Base-by-base conservation (phyloP, 2,888 invertebrate species). In the Troides aeacus region DNA sequence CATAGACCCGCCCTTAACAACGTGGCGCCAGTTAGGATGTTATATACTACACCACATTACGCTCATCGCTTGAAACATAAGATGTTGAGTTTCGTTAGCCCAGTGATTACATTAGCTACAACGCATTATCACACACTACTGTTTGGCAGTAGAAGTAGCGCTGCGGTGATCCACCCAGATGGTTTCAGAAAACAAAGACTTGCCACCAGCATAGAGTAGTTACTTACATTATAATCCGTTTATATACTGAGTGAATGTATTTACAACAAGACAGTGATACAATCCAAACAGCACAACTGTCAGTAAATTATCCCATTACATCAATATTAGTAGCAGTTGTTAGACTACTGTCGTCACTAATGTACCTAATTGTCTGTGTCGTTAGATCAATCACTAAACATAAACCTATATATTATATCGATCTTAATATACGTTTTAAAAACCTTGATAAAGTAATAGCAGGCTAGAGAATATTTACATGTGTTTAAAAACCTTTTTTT, bases 271-370 rank as follows among this genome's bases (percentile, higher is more conserved):
- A 59, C 23, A 53, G 30, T 42, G 39, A 21, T 56, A 56, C 59
- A 60, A 42, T 12, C 63, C 63, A 66, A 66, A 63, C 21, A 70
- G 56, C 63, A 63, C 36, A 70, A 66, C 53, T 60, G 66, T 53
- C 60, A 56, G 18, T 42, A 63, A 64, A 64, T 66, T 42, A 30
- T 24, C 15, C 53, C 50, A 36, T 39, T 1, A 62, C 50, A 62
- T 2, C 6, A 53, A 59, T 21, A 23, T 66, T 42, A 66, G 42
- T 66, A 60, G 21, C 42, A 36, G 59, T 62, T 66, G 62, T 59
- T 23, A 66, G 17, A 39, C 30, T 24, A 46, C 21, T 39, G 46
- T 62, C 57, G 67, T 12, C 18, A 53, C 53, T 53, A 53, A 53
- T 53, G 53, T 53, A 18, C 12, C 23, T 62, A 68, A 68, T 66